Percentiles rank a stretch among this genome's conserved stretches.
Evolutionary conservation across 2,113 vertebrate species (phyloP).

Genomic region (Lamprotornis superbus): DNA sequence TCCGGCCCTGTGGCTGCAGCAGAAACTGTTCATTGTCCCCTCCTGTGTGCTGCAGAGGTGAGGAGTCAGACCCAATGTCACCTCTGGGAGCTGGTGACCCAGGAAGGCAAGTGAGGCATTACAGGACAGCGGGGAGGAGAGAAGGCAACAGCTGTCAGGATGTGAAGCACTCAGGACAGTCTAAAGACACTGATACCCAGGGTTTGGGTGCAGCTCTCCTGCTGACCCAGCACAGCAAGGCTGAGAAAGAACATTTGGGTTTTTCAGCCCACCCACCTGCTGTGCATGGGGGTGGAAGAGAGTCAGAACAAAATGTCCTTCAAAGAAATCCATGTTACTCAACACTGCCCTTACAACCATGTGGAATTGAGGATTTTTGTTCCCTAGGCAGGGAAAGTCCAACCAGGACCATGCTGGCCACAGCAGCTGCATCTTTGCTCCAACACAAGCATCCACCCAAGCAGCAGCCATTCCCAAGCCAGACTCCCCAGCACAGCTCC

Average conservation of each 20-base stretch:
- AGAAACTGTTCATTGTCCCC: background rate
- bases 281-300: background rate
- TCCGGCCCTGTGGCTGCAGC: background rate
- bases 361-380: background rate
- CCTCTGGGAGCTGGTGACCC: background rate
- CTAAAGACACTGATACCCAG: background rate
- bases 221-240: background rate
- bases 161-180: background rate
- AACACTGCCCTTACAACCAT: fast-evolving
- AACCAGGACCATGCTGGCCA: background rate
- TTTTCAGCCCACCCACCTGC: background rate
- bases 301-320: background rate
- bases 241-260: background rate
- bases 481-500: background rate
- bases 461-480: background rate
- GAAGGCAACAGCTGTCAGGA: background rate
- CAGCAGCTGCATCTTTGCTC: background rate
- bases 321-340: background rate
- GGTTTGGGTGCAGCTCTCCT: background rate
- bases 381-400: background rate
- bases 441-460: background rate
- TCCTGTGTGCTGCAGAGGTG: background rate
- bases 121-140: fast-evolving
- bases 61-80: background rate
- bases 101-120: background rate